These are phyloP conservation scores for Gymnopithys bicolor DNA, from an alignment of 2,797 vertebrate genomes.

Conservation along the genomic window DNA sequence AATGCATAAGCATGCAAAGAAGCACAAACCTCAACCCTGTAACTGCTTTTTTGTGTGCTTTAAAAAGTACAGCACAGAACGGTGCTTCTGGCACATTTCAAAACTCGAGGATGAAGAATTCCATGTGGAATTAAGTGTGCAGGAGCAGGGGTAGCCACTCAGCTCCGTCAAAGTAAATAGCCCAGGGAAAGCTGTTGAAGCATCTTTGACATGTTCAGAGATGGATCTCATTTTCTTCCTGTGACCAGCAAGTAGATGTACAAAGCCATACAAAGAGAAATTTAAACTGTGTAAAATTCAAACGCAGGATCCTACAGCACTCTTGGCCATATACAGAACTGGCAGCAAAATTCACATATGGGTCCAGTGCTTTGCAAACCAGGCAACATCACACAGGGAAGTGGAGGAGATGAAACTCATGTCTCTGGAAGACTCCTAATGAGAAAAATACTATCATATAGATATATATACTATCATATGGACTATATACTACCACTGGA, in stretches of 20 bases:
- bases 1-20: neutral
- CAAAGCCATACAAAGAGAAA: neutral
- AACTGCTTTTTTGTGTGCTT: neutral
- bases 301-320: neutral
- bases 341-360: neutral
- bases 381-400: neutral
- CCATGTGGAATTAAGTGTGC: neutral
- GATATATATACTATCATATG: neutral
- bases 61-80: neutral
- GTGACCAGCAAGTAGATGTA: neutral
- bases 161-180: neutral
- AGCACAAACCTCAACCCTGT: neutral
- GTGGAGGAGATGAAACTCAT: neutral
- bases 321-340: neutral
- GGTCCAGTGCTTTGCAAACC: neutral
- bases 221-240: neutral
- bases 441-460: neutral
- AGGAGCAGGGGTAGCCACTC: neutral
- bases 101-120: neutral
- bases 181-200: neutral
- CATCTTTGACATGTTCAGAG: neutral
- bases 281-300: neutral
- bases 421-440: neutral
- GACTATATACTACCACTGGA: neutral
- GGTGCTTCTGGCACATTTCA: neutral